These are phyloP conservation scores for Drosophila insularis DNA, from an alignment of 1,140 invertebrate genomes.

Conservation along the genomic window DNA sequence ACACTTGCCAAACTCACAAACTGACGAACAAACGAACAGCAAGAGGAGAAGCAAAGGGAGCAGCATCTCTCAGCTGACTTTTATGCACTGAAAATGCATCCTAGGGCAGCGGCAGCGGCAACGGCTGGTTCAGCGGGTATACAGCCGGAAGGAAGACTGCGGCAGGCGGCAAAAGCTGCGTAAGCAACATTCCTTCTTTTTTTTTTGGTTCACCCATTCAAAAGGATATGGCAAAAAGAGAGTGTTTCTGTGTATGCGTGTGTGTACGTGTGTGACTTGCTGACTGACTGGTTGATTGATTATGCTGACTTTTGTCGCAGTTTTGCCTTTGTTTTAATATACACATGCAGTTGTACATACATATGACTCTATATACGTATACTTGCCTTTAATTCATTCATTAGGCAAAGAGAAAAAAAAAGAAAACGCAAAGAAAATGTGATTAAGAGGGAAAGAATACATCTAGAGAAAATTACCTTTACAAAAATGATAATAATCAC, in stretches of 20 bases:
- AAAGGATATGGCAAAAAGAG: neutral
- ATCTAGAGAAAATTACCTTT: neutral
- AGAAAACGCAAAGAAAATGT: conserved; percentile 19
- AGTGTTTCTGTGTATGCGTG: neutral
- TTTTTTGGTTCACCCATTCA: conserved; percentile 36
- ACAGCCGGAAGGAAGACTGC: conserved; percentile 60
- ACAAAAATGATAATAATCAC: neutral
- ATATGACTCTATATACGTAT: neutral
- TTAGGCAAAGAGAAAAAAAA: conserved; percentile 39
- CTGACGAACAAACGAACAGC: conserved; percentile 24
- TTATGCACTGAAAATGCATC: conserved; percentile 50
- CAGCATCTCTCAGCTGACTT: conserved; percentile 53
- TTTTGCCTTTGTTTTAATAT: conserved; percentile 66
- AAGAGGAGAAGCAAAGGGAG: conserved; percentile 7
- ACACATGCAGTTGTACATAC: conserved; percentile 34
- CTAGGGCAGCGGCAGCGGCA: neutral
- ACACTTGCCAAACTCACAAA: conserved; percentile 70
- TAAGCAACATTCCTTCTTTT: conserved; percentile 50
- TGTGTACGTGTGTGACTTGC: neutral
- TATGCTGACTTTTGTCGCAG: conserved; percentile 79
- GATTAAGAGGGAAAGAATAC: neutral
- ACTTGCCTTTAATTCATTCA: conserved; percentile 70
- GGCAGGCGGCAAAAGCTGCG: conserved; percentile 68
- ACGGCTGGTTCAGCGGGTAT: conserved; percentile 6
- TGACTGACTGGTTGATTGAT: conserved; percentile 65